Base-by-base conservation (phyloP, 2,888 invertebrate genomes). In the Campaea margaritaria region DNA sequence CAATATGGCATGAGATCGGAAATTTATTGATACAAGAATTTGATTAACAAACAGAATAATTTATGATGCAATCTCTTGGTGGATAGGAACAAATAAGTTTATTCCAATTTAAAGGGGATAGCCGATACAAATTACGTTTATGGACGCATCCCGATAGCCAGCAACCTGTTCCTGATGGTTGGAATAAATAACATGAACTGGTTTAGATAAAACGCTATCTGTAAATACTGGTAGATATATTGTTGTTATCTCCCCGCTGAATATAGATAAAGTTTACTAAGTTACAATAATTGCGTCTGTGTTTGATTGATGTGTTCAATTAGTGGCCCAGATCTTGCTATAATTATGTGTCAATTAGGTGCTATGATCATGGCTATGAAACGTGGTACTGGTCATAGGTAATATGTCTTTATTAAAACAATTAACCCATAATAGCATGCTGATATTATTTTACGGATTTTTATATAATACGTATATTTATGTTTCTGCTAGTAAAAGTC, bases 41-140 rank as follows among this genome's bases (percentile, higher is more conserved):
- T 78, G 72, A 78, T 78, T 75, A 78, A 75, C 64, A 70, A 74
- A 79, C 77, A 76, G 64, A 76, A 73, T 78, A 76, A 85, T 85
- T 85, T 81, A 85, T 81, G 69, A 70, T 65, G 74, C 76, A 79
- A 82, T 81, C 76, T 77, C 66, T 72, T 69, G 43, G 67, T 74
- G 75, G 78, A 73, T 73, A 79, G 79, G 78, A 85, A 86, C 85
- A 86, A 87, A 87, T 87, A 83, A 83, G 82, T 82, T 83, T 81
- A 85, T 86, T 82, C 83, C 83, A 86, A 87, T 86, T 86, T 82
- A 79, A 81, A 83, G 75, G 76, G 83, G 78, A 84, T 83, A 81
- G 79, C 78, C 78, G 79, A 83, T 85, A 89, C 86, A 88, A 88
- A 89, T 88, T 85, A 89, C 86, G 80, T 89, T 89, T 88, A 87